Conservation (phyloP, 2,113 vertebrate species). For the Urocitellus parryii region DNA sequence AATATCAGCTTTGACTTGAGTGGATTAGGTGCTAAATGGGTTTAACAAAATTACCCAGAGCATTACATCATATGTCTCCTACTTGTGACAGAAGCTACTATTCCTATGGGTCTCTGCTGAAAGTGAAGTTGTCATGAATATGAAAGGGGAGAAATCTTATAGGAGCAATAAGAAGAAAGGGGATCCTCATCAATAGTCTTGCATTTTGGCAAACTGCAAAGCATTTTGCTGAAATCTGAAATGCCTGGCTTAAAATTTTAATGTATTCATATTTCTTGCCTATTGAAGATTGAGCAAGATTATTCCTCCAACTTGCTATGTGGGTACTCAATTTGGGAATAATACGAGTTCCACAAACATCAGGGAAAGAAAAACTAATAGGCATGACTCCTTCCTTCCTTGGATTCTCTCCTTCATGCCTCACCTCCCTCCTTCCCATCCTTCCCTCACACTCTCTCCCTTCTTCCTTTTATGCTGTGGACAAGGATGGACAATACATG, state of each 20-base stretch:
- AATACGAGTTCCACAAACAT: neutral
- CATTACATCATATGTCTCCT: slow-evolving; percentile 66
- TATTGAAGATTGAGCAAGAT: neutral
- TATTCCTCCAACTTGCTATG: neutral
- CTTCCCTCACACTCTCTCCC: rapidly evolving
- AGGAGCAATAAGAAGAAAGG: neutral
- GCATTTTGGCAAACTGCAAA: neutral
- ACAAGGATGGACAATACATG: neutral
- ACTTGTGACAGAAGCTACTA: slow-evolving; percentile 52
- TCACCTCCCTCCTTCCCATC: neutral
- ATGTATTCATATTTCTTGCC: neutral
- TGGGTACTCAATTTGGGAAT: neutral
- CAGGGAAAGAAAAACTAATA: neutral
- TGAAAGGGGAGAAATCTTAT: neutral
- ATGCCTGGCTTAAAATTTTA: neutral
- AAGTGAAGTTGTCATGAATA: slow-evolving; percentile 24
- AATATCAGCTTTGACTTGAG: slow-evolving; percentile 69
- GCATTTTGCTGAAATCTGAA: neutral
- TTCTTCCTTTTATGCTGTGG: neutral
- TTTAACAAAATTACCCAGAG: slow-evolving; percentile 75
- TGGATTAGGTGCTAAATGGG: slow-evolving; percentile 73
- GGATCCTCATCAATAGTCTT: neutral
- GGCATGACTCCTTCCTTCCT: neutral
- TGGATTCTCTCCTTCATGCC: neutral
- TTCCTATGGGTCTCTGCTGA: neutral